These are phyloP conservation scores for Melipona beecheii DNA, from an alignment of 2,888 invertebrate genomes.

Conservation along the genomic window DNA sequence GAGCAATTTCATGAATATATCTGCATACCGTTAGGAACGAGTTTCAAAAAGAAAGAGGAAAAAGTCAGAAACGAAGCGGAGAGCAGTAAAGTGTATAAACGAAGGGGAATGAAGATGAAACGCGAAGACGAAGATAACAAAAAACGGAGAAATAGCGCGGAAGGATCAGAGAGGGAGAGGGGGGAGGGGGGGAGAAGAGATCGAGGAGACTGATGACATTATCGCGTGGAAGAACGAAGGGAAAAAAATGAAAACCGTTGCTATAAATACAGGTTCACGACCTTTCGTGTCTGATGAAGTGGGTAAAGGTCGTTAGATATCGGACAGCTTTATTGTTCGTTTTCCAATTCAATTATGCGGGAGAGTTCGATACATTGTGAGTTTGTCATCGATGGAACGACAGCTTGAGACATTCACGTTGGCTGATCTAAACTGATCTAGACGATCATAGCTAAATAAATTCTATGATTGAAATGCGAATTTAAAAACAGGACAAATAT, in stretches of 20 bases:
- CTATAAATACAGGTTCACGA: constrained; percentile 20
- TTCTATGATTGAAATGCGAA: too few relatives aligned
- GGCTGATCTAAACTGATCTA: too few relatives aligned
- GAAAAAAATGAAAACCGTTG: background rate
- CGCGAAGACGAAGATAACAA: background rate
- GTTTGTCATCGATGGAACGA: too few relatives aligned
- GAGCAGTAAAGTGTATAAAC: background rate
- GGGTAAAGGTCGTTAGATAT: constrained; percentile 36
- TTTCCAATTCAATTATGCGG: too few relatives aligned
- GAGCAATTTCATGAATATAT: constrained; percentile 57
- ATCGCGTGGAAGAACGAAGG: constrained; percentile 52
- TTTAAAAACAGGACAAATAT: too few relatives aligned
- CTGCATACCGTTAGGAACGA: constrained; percentile 48
- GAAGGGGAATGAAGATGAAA: background rate
- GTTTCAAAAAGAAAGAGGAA: constrained; percentile 10
- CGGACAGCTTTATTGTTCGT: background rate
- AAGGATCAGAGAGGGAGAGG: background rate
- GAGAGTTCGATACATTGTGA: too few relatives aligned
- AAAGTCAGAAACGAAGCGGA: background rate
- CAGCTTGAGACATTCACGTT: too few relatives aligned
- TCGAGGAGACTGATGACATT: constrained; percentile 61
- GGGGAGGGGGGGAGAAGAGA: background rate
- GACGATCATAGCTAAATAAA: too few relatives aligned
- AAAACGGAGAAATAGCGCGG: background rate
- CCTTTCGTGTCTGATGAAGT: constrained; percentile 15